A percentile compares a stretch with the other conserved stretches of the same genome.
phyloP scores from a whole-genome alignment of 2,888 invertebrate species.

The Leptinotarsa haldemani region DNA sequence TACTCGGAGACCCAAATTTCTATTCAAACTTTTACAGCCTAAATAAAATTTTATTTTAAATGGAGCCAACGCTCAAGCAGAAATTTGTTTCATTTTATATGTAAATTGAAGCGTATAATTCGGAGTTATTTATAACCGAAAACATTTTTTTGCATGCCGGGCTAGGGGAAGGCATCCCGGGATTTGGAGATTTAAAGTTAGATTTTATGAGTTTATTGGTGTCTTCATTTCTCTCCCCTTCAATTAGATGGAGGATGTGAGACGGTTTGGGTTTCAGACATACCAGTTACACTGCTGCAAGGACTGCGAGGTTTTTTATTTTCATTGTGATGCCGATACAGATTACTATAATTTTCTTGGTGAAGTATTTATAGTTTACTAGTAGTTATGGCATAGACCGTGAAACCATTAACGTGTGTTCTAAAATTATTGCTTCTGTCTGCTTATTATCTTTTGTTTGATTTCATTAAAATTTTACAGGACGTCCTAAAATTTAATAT shows the following conservation, averaged over 20 bases:
- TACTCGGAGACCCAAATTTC: constrained; percentile 26
- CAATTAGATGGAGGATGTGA: constrained; percentile 39
- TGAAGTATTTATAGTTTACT: neutral
- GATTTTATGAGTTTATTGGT: constrained; percentile 58
- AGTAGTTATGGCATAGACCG: neutral
- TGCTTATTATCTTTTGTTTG: neutral
- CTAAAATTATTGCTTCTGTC: neutral
- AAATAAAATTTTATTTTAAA: constrained; percentile 48
- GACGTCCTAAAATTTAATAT: neutral
- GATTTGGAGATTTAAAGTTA: constrained; percentile 48
- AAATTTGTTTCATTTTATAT: constrained; percentile 52
- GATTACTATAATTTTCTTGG: neutral
- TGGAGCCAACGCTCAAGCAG: constrained; percentile 37
- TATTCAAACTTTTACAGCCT: constrained; percentile 46
- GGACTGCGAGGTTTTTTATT: neutral
- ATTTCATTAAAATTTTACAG: neutral
- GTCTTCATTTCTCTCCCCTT: constrained; percentile 54
- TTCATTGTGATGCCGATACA: neutral
- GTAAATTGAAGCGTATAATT: constrained; percentile 50
- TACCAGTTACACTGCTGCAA: neutral
- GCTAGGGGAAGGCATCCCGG: constrained; percentile 32
- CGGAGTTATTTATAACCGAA: constrained; percentile 54
- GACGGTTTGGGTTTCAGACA: constrained; percentile 10
- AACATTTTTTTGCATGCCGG: constrained; percentile 52
- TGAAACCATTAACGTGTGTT: neutral